These are phyloP conservation scores for Caenorhabditis briggsae DNA, from an alignment of 1,140 invertebrate species.

Conservation along the genomic window DNA sequence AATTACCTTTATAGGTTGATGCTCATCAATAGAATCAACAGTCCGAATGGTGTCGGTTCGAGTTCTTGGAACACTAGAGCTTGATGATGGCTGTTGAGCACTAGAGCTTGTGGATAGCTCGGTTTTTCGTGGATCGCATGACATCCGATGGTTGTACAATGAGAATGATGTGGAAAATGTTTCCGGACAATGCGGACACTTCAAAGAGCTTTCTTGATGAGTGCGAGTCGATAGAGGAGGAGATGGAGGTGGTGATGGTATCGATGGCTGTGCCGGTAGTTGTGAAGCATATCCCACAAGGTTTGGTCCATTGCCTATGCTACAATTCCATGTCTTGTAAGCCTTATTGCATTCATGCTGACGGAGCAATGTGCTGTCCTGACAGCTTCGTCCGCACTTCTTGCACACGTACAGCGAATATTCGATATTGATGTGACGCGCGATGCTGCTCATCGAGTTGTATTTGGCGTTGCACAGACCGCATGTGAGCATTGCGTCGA, in stretches of 20 bases:
- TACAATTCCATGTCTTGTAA: not conserved
- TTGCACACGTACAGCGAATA: not conserved
- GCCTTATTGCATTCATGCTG: not conserved
- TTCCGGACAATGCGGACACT: not conserved
- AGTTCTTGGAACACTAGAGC: not conserved
- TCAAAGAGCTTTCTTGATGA: not conserved
- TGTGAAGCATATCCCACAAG: not conserved
- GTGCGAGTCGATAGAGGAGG: not conserved
- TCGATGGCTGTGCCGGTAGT: not conserved
- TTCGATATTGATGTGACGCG: slow-evolving; percentile 1
- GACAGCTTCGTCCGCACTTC: not conserved
- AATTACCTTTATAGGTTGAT: too few species aligned
- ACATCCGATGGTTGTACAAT: not conserved
- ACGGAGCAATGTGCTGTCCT: not conserved
- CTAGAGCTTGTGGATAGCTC: not conserved
- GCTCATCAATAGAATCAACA: too few species aligned
- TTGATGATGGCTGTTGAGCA: not conserved
- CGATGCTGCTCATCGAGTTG: not conserved
- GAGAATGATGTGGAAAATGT: not conserved
- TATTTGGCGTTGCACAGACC: not conserved
- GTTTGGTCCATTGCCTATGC: not conserved
- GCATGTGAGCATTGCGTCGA: not conserved
- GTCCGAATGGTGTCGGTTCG: too few species aligned
- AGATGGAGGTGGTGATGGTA: not conserved
- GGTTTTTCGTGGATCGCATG: not conserved